Evolutionary conservation across 1,140 invertebrate genomes (phyloP), one percentile per base, ranked within the genome.

Genomic region (Formica exsecta): DNA sequence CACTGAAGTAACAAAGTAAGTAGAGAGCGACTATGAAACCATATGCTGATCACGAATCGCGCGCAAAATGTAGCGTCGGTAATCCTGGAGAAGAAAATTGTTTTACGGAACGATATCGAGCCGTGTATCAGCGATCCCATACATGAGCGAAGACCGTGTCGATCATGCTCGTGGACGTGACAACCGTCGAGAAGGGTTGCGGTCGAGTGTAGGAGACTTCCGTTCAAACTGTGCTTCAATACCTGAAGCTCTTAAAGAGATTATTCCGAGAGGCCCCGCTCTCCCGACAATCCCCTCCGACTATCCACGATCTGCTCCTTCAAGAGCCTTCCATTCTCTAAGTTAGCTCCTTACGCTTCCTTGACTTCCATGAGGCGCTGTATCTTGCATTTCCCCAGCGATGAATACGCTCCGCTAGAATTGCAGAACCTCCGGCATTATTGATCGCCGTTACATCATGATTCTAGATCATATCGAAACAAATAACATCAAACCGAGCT

Each of bases 211-310:
- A 77, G 57, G 77, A 73, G 86, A 87, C 85, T 90, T 51, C 65
- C 86, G 79, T 80, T 89, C 83, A 61, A 87, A 86, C 68, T 68
- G 73, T 25, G 38, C 61, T 59, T 75, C 84, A 66, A 87, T 90
- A 87, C 62, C 65, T 61, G 65, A 16, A 44, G 87, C 89, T 90
- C 88, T 90, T 90, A 87, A 90, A 90, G 89, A 90, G 89, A 90
- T 90, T 90, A 90, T 90, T 90, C 89, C 86, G 86, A 87, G 75
- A 74, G 29, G 29, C 65, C 62, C 76, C 88, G 79, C 80, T 44
- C 62, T 64, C 59, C 51, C 54, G 75, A 89, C 80, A 59, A 71
- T n/a, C 36, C 61, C 70, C 74, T 80, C 81, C 87, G 81, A 83
- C 80, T 76, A 87, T 80, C 81, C 51, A 64, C 74, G 71, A 74